These are phyloP conservation scores for Champsocephalus esox DNA, from an alignment of 2,797 vertebrate genomes.

Conservation along the genomic window DNA sequence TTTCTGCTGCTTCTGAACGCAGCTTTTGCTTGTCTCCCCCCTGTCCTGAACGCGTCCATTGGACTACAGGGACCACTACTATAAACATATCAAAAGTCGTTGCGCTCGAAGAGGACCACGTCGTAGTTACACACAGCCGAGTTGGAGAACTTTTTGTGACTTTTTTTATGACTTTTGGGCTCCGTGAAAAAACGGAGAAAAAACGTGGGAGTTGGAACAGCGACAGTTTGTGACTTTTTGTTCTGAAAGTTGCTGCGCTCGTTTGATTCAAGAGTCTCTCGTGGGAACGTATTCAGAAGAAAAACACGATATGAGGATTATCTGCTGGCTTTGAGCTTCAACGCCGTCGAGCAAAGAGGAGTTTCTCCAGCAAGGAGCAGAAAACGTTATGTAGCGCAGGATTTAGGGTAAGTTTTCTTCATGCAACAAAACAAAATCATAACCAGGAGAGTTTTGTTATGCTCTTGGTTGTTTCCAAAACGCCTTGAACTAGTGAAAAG, in stretches of 20 bases:
- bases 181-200: background rate
- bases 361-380: constrained; percentile 48
- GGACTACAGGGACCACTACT: constrained; percentile 64
- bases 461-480: background rate
- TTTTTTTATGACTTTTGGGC: background rate
- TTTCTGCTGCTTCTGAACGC: constrained; percentile 42
- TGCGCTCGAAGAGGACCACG: constrained; percentile 43
- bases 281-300: constrained; percentile 3
- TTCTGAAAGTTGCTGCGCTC: constrained; percentile 37
- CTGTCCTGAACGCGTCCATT: constrained; percentile 67
- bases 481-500: background rate
- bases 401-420: constrained; percentile 71
- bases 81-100: constrained; percentile 66
- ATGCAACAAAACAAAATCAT: background rate
- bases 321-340: constrained; percentile 41
- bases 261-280: constrained; percentile 10
- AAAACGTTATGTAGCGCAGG: constrained; percentile 74
- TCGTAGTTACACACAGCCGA: constrained; percentile 33
- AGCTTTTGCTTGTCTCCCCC: constrained; percentile 26
- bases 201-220: constrained; percentile 14
- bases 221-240: constrained; percentile 22
- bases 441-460: background rate
- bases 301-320: constrained; percentile 48
- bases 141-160: constrained; percentile 12
- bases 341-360: constrained; percentile 43